Evolutionary conservation across 2,113 vertebrate genomes (phyloP), one percentile per base, ranked within the genome.

Genomic region (Plestiodon gilberti): DNA sequence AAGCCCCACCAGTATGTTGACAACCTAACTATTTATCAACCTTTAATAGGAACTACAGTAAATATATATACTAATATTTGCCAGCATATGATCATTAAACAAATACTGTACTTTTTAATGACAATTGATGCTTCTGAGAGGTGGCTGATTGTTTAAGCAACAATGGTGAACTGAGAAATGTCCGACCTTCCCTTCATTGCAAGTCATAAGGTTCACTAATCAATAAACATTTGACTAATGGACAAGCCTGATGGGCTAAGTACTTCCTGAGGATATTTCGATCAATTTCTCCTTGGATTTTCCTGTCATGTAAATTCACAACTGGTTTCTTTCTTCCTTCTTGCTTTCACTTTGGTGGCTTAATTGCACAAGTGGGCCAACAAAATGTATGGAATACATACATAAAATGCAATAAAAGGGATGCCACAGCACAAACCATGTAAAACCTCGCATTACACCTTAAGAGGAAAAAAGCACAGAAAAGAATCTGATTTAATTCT

Each of bases 401-500:
- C 43, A 48, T 48, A 48, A 48, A 48, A 48, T 1, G 52, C 64
- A 77, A 88, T 87, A 76, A 15, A 30, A 64, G 11, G 25, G 87
- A 75, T 83, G 79, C 77, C 89, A 43, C 40, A 75, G 23, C 48
- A 35, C 23, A 87, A 93, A 40, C 70, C 59, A 59, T 11, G 8
- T 70, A 86, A 92, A 94, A 61, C 67, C 43, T 64, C 52, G 13
- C 85, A 78, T 83, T 90, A 81, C 8, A 89, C 15, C 23, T 90
- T 83, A 83, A 0, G 3, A 90, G 43, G 55, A 87, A 86, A 83
- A 92, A 23, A n/a, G 38, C 64, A 43, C 6, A 40, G 48, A 78
- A 92, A 93, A 91, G 2, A 89, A 67, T 74, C 71, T 43, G 90
- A 0, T 90, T 91, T 88, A 91, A 90, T 81, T 40, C 73, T 87